Conservation (phyloP, 1,140 invertebrate genomes). For the Wiebesia pumilae region DNA sequence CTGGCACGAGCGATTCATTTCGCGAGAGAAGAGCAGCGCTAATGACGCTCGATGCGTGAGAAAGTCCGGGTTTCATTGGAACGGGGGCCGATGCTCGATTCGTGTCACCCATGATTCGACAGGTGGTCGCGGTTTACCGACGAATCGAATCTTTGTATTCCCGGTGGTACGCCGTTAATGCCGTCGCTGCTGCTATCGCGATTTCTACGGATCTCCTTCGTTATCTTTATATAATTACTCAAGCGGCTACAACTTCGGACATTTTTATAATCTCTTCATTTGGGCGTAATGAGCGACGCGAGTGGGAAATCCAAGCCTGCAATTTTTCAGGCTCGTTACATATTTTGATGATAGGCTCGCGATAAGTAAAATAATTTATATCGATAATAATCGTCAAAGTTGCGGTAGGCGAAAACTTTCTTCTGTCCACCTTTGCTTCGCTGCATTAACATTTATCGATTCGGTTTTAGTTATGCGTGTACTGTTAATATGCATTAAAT, state of each 20-base stretch:
- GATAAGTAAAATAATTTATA: background rate
- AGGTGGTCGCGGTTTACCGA: background rate
- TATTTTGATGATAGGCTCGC: background rate
- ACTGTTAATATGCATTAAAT: no score
- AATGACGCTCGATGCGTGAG: constrained; percentile 24
- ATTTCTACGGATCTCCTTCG: background rate
- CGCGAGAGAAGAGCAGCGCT: background rate
- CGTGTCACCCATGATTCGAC: constrained; percentile 4
- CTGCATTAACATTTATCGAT: no score
- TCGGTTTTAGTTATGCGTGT: no score
- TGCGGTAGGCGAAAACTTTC: background rate
- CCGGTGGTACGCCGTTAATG: background rate
- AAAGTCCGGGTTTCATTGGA: constrained; percentile 8
- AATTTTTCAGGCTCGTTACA: background rate
- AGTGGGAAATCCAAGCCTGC: background rate
- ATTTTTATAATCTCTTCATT: constrained; percentile 26
- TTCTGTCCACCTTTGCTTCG: background rate
- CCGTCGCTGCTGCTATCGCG: no score
- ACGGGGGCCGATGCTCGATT: background rate
- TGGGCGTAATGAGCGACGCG: background rate
- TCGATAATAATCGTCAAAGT: background rate
- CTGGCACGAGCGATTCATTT: background rate
- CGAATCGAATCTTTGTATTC: background rate
- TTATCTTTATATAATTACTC: constrained; percentile 14
- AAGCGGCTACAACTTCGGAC: background rate